Percentiles rank a stretch among this genome's conserved stretches.
Conservation (phyloP, 2,113 vertebrate species). For the Oryzias curvinotus region DNA sequence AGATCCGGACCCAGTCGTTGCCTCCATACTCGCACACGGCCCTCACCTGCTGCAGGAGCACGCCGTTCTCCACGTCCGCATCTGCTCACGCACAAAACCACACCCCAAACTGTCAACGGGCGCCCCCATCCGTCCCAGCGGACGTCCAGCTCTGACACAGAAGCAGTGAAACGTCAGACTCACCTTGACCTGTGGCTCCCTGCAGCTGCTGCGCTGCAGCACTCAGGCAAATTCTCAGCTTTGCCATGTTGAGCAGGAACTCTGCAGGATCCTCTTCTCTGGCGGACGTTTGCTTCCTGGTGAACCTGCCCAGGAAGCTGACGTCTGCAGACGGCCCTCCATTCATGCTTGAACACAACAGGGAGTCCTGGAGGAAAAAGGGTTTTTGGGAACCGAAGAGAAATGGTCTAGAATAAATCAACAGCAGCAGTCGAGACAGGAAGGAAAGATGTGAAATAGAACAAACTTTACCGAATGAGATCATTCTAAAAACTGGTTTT, state of each 20-base stretch:
- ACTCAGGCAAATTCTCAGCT: constrained; percentile 63
- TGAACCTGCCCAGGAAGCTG: constrained; percentile 65
- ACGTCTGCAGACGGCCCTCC: constrained; percentile 32
- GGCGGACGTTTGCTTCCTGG: constrained; percentile 53
- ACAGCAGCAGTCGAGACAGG: too few relatives aligned
- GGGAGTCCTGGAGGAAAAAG: constrained; percentile 53
- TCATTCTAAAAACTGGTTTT: too few relatives aligned
- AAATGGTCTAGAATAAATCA: too few relatives aligned
- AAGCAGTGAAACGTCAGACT: not conserved
- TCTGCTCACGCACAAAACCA: not conserved
- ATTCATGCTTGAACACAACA: constrained; percentile 40
- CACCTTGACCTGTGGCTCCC: constrained; percentile 25
- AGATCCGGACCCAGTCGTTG: constrained; percentile 74
- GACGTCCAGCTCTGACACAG: not conserved
- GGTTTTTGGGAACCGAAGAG: too few relatives aligned
- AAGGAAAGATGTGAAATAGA: too few relatives aligned
- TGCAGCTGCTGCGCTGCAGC: constrained; percentile 58
- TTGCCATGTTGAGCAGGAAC: constrained; percentile 71
- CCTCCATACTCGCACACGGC: constrained; percentile 57
- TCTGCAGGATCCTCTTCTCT: constrained; percentile 60
- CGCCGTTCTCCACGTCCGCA: not conserved
- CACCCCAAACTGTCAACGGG: too few relatives aligned
- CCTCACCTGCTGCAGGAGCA: constrained; percentile 63
- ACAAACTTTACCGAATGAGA: too few relatives aligned
- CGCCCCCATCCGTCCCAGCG: too few relatives aligned